phyloP scores from a whole-genome alignment of 2,888 invertebrate genomes.

The Tachina lurida region DNA sequence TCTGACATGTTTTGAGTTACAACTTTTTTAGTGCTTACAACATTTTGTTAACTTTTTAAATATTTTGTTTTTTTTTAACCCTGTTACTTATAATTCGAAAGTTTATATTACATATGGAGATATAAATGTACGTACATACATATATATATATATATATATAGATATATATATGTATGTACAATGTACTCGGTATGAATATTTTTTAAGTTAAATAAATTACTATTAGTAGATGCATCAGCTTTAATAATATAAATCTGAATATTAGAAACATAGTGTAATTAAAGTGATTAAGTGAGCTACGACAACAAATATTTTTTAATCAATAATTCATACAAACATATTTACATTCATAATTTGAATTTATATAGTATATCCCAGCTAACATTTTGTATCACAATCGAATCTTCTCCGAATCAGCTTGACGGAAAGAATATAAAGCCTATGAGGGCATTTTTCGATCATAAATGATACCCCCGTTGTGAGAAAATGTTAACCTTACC shows the following conservation, averaged over 20 bases:
- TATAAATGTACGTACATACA: no score
- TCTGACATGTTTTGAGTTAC: neutral
- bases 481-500: no score
- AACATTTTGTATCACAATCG: no score
- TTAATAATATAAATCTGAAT: conserved; percentile 29
- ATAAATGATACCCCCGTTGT: no score
- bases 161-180: no score
- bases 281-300: conserved; percentile 21
- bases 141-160: no score
- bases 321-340: neutral
- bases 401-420: no score
- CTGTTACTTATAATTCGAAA: conserved; percentile 13
- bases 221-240: conserved; percentile 6
- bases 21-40: conserved; percentile 20
- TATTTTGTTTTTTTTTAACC: neutral
- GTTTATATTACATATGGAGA: neutral
- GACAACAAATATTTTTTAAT: neutral
- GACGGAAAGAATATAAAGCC: no score
- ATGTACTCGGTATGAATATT: no score
- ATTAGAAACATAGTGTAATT: conserved; percentile 25
- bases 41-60: neutral
- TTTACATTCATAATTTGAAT: neutral
- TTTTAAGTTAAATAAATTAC: neutral
- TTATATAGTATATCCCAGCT: neutral
- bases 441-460: no score